A percentile compares a stretch with the other conserved stretches of the same genome.
Conservation (phyloP, 2,113 vertebrate species). For the Ochotona curzoniae region DNA sequence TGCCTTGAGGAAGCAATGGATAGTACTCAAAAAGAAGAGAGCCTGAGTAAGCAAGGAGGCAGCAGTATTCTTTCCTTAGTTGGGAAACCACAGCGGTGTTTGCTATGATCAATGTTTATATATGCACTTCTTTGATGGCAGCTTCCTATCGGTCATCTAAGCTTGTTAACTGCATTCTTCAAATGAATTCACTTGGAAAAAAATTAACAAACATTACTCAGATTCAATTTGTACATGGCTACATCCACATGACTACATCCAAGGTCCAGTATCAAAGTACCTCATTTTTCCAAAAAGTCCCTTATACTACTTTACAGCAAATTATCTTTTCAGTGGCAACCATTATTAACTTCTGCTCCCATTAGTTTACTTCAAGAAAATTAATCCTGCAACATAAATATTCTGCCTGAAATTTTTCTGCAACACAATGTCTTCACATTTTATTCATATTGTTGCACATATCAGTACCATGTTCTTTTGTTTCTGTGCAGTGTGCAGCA, state of each 20-base stretch:
- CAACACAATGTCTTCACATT: neutral
- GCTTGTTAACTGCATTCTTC: neutral
- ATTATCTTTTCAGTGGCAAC: neutral
- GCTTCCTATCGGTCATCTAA: neutral
- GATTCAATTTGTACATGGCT: neutral
- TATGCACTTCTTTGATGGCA: neutral
- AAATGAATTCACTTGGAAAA: neutral
- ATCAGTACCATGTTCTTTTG: neutral
- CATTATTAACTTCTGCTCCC: neutral
- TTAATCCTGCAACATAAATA: neutral
- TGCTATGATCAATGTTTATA: no score
- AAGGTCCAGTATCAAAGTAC: neutral
- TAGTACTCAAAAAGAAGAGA: neutral
- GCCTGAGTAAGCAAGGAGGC: fast-evolving
- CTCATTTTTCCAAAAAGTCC: neutral
- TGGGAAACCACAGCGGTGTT: neutral
- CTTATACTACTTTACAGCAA: neutral
- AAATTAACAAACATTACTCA: neutral
- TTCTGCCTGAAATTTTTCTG: neutral
- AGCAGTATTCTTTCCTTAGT: neutral
- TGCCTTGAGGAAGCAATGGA: neutral
- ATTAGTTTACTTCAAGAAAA: neutral
- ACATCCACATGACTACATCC: neutral
- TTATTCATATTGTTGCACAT: neutral
- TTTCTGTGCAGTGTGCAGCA: neutral